Base-by-base conservation (phyloP, 2,797 vertebrate species). In the Agapornis canus region DNA sequence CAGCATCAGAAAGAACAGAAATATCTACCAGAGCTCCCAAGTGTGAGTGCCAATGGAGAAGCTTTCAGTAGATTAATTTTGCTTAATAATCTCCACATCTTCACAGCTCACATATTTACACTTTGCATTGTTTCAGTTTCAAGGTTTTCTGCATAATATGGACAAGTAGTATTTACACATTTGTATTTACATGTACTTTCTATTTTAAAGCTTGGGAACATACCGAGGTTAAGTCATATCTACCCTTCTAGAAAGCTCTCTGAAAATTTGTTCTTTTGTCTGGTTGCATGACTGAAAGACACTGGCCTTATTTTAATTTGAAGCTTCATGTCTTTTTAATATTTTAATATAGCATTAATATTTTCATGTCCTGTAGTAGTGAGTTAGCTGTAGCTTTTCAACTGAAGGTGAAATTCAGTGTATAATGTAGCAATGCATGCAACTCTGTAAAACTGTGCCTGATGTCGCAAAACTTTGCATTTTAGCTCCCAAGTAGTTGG, bases 321-420 rank as follows among this genome's bases (percentile, higher is more conserved):
- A 92, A 92, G 64, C 15, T 76, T 91, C 32, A 10, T 14, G 35
- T 86, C 43, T 45, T 51, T 80, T 94, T 49, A 91, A 86, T 90
- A 90, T 91, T 92, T 93, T 61, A 94, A 79, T 49, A 35, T 6
- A 11, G 9, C 35, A 56, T 92, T 56, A 86, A 89, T 84, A 78
- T 87, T 93, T 93, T 52, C 82, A 48, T 2, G 2, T 54, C 10
- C 66, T 31, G 22, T 26, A 66, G 54, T 11, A 90, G 32, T 2
- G 2, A 54, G 48, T 66, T 17, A 61, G 48, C 42, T 75, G 63
- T 31, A 48, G 51, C 35, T 71, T 89, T 63, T 42, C 49, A 65
- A n/a, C 52, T 11, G 57, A 45, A 84, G 71, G 70, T 5, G 31
- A 51, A 78, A 70, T 81, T 48, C n/a, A 11, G 20, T 27, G 13